A percentile compares a stretch with the other conserved stretches of the same genome.
phyloP scores from a whole-genome alignment of 2,888 invertebrate genomes.

The Trilocha varians region DNA sequence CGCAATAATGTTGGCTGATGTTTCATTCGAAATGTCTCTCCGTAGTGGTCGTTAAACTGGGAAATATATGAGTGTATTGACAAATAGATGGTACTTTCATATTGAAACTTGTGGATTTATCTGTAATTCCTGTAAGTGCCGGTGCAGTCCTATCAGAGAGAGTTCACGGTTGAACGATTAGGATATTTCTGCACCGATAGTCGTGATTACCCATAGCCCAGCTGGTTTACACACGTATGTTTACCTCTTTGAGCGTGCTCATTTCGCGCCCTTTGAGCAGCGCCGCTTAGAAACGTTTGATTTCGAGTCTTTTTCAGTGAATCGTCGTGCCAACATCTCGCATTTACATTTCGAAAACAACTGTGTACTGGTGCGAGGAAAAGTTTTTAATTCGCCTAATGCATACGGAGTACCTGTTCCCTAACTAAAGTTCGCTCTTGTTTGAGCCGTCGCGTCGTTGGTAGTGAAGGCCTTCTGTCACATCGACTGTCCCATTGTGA shows the following conservation, averaged over 20 bases:
- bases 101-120: neutral
- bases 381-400: constrained; percentile 71
- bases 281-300: constrained; percentile 55
- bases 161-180: constrained; percentile 31
- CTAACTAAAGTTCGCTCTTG: constrained; percentile 56
- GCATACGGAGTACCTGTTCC: constrained; percentile 54
- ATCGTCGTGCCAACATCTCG: constrained; percentile 35
- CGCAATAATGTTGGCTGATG: constrained; percentile 3
- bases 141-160: constrained; percentile 14
- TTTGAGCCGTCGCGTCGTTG: constrained; percentile 39
- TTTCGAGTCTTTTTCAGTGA: constrained; percentile 50
- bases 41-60: neutral
- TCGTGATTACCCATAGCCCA: constrained; percentile 42
- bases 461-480: constrained; percentile 42
- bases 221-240: constrained; percentile 43
- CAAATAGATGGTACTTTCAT: neutral
- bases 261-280: constrained; percentile 57
- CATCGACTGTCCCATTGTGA: constrained; percentile 56
- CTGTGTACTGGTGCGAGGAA: constrained; percentile 46
- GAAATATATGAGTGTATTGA: neutral
- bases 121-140: neutral
- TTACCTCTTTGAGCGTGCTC: constrained; percentile 55
- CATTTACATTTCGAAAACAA: constrained; percentile 53
- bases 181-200: constrained; percentile 51
- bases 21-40: neutral